Conservation (phyloP, 2,113 vertebrate species). For the Hylia prasina region DNA sequence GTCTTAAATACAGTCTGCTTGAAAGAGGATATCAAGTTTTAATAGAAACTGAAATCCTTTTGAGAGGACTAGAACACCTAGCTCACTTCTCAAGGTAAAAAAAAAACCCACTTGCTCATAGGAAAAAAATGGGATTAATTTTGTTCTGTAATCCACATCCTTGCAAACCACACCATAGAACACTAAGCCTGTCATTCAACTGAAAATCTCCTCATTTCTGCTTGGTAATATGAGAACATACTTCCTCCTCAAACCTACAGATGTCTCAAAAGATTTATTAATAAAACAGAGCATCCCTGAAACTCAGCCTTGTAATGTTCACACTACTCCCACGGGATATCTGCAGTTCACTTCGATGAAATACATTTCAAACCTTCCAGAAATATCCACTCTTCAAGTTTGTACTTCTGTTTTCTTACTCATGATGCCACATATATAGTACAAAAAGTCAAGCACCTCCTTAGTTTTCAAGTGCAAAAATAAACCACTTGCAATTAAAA, state of each 20-base stretch:
- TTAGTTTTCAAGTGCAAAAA: neutral
- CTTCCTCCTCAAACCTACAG: neutral
- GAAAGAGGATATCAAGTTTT: neutral
- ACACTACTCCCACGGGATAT: neutral
- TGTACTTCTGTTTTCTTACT: neutral
- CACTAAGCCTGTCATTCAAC: neutral
- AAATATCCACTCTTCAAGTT: neutral
- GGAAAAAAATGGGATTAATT: neutral
- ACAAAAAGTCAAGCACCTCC: slow-evolving; percentile 13
- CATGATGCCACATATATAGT: neutral
- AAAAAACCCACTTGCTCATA: neutral
- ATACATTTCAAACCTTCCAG: neutral
- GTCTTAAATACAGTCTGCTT: neutral
- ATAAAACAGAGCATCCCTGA: slow-evolving; percentile 30
- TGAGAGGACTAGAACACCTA: neutral
- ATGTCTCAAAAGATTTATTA: slow-evolving; percentile 24
- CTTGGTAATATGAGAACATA: neutral
- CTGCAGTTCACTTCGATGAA: neutral
- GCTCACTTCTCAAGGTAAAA: neutral
- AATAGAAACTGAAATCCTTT: neutral
- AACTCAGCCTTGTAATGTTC: neutral
- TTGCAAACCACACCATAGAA: neutral
- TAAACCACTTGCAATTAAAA: neutral
- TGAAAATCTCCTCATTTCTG: neutral
- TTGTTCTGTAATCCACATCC: neutral